phyloP scores from a whole-genome alignment of 2,113 vertebrate genomes.

The Eidolon helvum region DNA sequence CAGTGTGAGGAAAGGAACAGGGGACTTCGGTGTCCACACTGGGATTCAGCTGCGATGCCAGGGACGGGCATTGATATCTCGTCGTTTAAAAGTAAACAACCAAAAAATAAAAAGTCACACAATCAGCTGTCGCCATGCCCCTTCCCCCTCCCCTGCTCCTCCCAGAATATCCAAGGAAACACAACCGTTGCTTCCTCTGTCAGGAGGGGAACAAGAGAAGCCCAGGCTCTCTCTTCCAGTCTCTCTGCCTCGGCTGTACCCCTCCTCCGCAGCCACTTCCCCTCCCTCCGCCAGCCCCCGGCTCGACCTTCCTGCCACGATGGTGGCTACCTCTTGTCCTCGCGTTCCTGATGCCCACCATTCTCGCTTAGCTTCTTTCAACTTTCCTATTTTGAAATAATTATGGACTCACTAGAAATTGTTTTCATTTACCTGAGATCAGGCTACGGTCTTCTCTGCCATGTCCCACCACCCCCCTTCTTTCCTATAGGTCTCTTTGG shows the following conservation, averaged over 20 bases:
- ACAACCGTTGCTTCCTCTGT: neutral
- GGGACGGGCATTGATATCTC: accelerated
- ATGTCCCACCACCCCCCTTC: neutral
- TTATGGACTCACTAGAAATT: neutral
- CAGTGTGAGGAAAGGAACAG: neutral
- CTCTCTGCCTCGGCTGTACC: neutral
- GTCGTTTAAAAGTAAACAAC: neutral
- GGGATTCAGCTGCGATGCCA: neutral
- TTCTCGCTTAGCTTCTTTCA: neutral
- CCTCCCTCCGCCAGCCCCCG: neutral
- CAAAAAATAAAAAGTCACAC: neutral
- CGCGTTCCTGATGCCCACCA: neutral
- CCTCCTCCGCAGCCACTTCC: neutral
- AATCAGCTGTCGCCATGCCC: neutral
- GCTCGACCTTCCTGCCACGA: neutral
- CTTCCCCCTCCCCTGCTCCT: accelerated
- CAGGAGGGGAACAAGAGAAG: neutral
- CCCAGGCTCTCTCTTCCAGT: neutral
- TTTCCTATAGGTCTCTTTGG: neutral
- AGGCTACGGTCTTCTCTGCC: neutral
- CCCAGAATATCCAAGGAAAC: neutral
- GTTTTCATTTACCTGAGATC: neutral
- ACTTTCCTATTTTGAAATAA: slow-evolving; percentile 11
- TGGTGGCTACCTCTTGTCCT: no score
- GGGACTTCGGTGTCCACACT: neutral